phyloP scores from a whole-genome alignment of 2,888 invertebrate genomes.

The Troglohyphantes excavatus region DNA sequence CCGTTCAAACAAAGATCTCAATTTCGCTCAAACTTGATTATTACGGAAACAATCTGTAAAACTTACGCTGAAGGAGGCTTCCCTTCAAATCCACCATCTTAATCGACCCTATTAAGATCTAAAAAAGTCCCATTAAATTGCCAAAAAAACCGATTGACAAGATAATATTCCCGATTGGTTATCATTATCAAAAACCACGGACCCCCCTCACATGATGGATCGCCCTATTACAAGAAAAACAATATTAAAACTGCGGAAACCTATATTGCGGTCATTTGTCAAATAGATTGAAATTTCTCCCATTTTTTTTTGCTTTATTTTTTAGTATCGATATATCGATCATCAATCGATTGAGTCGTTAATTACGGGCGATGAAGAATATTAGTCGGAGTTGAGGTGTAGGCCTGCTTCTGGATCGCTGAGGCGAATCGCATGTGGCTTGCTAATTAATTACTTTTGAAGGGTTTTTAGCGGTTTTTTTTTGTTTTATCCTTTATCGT shows the following conservation, averaged over 20 bases:
- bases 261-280: slow-evolving; percentile 74
- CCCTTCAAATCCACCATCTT: slow-evolving; percentile 36
- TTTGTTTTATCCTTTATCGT: not conserved
- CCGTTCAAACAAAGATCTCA: slow-evolving; percentile 50
- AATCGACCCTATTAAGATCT: slow-evolving; percentile 76
- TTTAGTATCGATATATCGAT: not conserved
- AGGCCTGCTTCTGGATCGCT: slow-evolving; percentile 44
- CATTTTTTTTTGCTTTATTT: too few species aligned
- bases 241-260: slow-evolving; percentile 67
- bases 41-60: slow-evolving; percentile 62
- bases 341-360: slow-evolving; percentile 55
- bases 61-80: slow-evolving; percentile 44
- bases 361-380: slow-evolving; percentile 74
- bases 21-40: slow-evolving; percentile 73
- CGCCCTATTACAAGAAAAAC: slow-evolving; percentile 54
- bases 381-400: slow-evolving; percentile 72
- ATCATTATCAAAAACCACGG: slow-evolving; percentile 59
- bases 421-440: slow-evolving; percentile 20
- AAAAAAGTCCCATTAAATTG: slow-evolving; percentile 69
- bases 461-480: slow-evolving; percentile 18
- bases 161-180: slow-evolving; percentile 69
- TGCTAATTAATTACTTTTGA: slow-evolving; percentile 58
- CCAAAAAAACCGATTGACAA: slow-evolving; percentile 67
- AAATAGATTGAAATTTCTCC: slow-evolving; percentile 66
- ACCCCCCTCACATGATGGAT: slow-evolving; percentile 56